Percentiles rank a stretch among this genome's conserved stretches.
Conservation (phyloP, 2,113 vertebrate genomes). For the Burhinus oedicnemus region DNA sequence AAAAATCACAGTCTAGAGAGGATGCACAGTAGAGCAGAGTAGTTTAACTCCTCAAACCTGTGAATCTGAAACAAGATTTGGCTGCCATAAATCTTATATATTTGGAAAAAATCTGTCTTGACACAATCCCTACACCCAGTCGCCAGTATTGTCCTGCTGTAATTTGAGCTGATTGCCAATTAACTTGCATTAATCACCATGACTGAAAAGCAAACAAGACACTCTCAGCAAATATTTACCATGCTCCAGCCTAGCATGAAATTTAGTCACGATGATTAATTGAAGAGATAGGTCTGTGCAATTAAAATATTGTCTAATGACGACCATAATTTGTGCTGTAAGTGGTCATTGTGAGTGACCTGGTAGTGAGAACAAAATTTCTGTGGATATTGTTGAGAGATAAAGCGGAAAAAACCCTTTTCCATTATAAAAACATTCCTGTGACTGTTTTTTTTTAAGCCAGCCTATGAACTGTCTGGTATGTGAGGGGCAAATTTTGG, state of each 20-base stretch:
- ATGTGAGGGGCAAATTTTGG: background rate
- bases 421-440: background rate
- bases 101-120: constrained; percentile 13
- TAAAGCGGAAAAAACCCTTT: background rate
- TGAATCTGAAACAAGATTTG: background rate
- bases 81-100: background rate
- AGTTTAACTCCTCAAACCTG: background rate
- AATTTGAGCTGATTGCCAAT: constrained; percentile 48
- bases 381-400: background rate
- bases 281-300: constrained; percentile 18
- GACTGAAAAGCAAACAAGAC: constrained; percentile 31
- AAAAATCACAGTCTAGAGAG: background rate
- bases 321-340: background rate
- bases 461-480: background rate
- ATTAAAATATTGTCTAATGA: constrained; percentile 1
- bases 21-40: background rate
- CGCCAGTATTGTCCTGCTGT: background rate
- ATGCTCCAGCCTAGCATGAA: constrained; percentile 13
- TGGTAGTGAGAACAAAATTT: background rate
- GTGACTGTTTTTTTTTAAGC: background rate
- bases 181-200: constrained; percentile 48
- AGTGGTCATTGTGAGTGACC: background rate
- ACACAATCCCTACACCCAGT: background rate
- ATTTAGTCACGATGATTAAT: constrained; percentile 18
- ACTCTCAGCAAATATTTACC: constrained; percentile 38